phyloP scores from a whole-genome alignment of 2,888 invertebrate genomes.

The Tetramorium bicarinatum region DNA sequence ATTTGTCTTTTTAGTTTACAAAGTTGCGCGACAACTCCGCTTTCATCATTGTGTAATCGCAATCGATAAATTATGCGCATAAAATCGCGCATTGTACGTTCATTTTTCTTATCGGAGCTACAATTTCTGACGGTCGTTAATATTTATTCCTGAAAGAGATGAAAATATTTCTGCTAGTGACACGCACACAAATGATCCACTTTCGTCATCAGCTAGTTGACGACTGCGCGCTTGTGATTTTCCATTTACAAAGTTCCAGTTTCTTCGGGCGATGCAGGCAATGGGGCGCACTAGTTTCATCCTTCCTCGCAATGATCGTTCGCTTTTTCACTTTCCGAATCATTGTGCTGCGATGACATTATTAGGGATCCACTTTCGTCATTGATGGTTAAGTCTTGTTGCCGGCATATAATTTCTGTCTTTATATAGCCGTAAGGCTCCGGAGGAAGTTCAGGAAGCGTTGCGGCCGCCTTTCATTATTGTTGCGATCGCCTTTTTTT shows the following conservation, averaged over 20 bases:
- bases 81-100: neutral
- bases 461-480: neutral
- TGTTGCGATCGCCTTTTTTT: neutral
- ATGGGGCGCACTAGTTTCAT: neutral
- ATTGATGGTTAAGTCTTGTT: slow-evolving; percentile 4
- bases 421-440: neutral
- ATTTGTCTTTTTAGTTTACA: neutral
- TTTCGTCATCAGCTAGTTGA: slow-evolving; percentile 42
- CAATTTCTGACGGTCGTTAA: neutral
- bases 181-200: slow-evolving; percentile 24
- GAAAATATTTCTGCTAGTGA: slow-evolving; percentile 10
- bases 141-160: neutral
- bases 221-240: slow-evolving; percentile 6
- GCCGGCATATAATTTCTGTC: slow-evolving; percentile 10
- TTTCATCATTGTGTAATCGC: neutral
- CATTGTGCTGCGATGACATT: slow-evolving; percentile 2
- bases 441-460: neutral
- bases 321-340: slow-evolving; percentile 45
- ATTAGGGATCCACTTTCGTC: slow-evolving; percentile 39
- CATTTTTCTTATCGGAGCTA: neutral
- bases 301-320: neutral
- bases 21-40: neutral
- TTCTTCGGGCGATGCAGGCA: neutral
- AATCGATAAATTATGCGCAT: neutral
- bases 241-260: slow-evolving; percentile 38